These are phyloP conservation scores for Albula goreensis DNA, from an alignment of 2,113 vertebrate genomes.

Conservation along the genomic window DNA sequence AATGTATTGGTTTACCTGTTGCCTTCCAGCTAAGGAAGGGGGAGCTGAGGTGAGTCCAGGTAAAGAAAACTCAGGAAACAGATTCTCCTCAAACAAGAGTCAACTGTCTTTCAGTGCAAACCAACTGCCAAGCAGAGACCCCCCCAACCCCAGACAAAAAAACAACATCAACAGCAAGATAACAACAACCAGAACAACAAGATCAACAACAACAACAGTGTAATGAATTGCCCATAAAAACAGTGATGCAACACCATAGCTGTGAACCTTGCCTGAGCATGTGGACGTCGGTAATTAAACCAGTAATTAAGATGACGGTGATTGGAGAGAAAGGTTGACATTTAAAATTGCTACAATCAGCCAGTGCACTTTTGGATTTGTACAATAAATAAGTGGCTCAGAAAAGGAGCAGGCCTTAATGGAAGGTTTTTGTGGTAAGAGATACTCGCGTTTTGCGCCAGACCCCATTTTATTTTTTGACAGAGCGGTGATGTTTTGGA, in stretches of 20 bases:
- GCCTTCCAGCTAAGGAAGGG: constrained; percentile 60
- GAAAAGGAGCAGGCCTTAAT: neutral
- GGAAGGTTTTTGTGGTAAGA: neutral
- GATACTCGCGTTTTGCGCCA: neutral
- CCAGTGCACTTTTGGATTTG: neutral
- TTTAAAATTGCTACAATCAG: neutral
- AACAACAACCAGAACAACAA: neutral
- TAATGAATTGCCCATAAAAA: neutral
- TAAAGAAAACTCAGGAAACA: constrained; percentile 53
- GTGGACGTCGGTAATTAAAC: neutral
- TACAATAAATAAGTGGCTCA: neutral
- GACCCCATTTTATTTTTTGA: neutral
- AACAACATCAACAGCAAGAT: neutral
- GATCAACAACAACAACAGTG: neutral
- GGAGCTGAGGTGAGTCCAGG: constrained; percentile 56
- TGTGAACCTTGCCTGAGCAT: neutral
- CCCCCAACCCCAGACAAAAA: too few species aligned
- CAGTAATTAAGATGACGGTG: neutral
- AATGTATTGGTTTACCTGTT: constrained; percentile 65
- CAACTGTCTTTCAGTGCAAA: neutral
- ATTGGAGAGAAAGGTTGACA: neutral
- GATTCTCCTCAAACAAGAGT: constrained; percentile 39
- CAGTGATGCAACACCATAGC: neutral
- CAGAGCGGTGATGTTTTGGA: neutral
- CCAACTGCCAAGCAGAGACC: neutral